These are phyloP conservation scores for Poeciliopsis prolifica DNA, from an alignment of 2,113 vertebrate species.

Conservation along the genomic window DNA sequence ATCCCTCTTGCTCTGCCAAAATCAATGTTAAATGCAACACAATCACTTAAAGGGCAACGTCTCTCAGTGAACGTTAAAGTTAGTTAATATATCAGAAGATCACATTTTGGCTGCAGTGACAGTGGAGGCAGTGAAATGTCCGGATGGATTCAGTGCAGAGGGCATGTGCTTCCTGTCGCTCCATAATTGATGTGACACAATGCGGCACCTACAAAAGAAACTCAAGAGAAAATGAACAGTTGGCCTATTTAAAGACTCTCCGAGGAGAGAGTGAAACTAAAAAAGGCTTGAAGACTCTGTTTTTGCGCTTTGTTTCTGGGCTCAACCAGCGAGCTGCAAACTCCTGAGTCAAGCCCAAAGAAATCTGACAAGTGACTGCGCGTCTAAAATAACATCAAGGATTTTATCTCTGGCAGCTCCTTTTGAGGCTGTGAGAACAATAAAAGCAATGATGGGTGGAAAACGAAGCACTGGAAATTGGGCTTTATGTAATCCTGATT, in stretches of 20 bases:
- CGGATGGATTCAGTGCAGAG: constrained; percentile 61
- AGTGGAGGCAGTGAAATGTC: constrained; percentile 11
- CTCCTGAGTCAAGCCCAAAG: constrained; percentile 6
- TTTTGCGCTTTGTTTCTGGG: constrained; percentile 7
- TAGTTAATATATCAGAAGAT: background rate
- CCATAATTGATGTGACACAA: constrained; percentile 75
- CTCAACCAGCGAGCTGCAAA: constrained; percentile 10
- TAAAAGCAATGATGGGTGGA: background rate
- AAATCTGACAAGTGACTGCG: constrained; percentile 8
- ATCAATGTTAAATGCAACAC: constrained; percentile 8
- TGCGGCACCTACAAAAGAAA: constrained; percentile 54
- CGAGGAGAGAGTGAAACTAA: constrained; percentile 52
- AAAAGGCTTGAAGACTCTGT: constrained; percentile 23
- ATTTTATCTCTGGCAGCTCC: background rate
- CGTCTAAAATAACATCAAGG: background rate
- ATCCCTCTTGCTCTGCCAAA: background rate
- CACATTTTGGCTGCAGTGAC: background rate
- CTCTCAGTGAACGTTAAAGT: background rate
- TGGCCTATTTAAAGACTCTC: constrained; percentile 73
- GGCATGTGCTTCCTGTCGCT: constrained; percentile 66
- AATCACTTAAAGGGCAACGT: background rate
- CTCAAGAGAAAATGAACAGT: constrained; percentile 67
- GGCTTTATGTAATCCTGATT: background rate
- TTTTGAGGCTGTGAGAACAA: background rate
- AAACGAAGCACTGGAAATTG: background rate